phyloP scores from a whole-genome alignment of 2,797 vertebrate species.

The Pogonophryne albipinna region DNA sequence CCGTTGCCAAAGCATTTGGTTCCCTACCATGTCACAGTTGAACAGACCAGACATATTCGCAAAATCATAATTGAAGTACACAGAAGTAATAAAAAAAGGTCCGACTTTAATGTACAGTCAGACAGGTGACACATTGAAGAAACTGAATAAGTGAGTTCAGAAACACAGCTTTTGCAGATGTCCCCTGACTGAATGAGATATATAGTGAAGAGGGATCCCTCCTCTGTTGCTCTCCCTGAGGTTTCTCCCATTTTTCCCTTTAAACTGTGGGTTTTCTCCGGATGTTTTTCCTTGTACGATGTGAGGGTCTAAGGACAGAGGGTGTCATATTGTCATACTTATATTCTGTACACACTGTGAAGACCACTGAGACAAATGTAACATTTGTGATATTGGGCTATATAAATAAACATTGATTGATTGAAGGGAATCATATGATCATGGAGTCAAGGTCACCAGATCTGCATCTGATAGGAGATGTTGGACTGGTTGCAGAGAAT shows the following conservation, averaged over 20 bases:
- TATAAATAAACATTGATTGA: no score
- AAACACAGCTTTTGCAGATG: neutral
- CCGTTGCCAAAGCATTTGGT: constrained; percentile 10
- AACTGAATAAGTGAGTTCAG: neutral
- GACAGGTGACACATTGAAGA: neutral
- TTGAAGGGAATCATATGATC: neutral
- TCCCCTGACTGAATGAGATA: neutral
- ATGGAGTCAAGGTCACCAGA: neutral
- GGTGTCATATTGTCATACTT: no score
- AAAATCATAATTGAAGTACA: neutral
- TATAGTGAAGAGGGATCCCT: no score
- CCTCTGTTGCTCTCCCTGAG: no score
- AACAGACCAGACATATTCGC: neutral
- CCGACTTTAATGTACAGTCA: neutral
- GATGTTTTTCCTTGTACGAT: no score
- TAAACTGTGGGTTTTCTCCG: no score
- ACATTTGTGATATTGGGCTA: no score
- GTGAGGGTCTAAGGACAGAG: no score
- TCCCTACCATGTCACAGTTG: neutral
- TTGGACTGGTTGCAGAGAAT: neutral
- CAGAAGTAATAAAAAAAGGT: neutral
- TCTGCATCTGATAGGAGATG: neutral
- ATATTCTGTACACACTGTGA: no score
- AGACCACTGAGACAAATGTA: no score
- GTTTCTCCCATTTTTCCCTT: no score